A percentile compares a stretch with the other conserved stretches of the same genome.
Evolutionary conservation across 2,888 invertebrate genomes (phyloP).

Genomic region (Lepeophtheirus nordmannii): DNA sequence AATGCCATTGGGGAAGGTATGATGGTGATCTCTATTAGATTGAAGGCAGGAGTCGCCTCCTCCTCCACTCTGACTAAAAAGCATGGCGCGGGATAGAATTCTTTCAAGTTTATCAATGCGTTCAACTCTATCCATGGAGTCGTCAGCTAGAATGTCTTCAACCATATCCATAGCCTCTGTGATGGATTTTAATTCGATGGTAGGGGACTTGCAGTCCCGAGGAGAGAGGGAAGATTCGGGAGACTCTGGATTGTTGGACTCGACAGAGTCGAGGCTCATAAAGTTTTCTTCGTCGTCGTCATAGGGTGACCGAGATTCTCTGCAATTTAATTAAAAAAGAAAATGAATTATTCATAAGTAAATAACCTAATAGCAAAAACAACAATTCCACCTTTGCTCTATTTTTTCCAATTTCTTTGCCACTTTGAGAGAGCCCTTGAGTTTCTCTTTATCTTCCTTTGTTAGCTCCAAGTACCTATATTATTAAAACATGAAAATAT

Average conservation of each 20-base stretch:
- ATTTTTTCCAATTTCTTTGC: constrained; percentile 79
- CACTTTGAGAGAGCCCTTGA: constrained; percentile 77
- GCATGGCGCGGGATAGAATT: constrained; percentile 59
- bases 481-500: constrained; percentile 23
- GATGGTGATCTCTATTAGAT: constrained; percentile 25
- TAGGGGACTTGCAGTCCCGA: constrained; percentile 30
- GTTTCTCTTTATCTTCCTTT: constrained; percentile 76
- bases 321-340: not conserved
- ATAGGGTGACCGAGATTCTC: constrained; percentile 2
- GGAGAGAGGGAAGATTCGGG: constrained; percentile 19
- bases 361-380: not conserved
- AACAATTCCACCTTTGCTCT: constrained; percentile 36
- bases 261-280: constrained; percentile 21
- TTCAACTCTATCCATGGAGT: constrained; percentile 63
- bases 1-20: constrained; percentile 24
- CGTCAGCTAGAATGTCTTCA: constrained; percentile 65
- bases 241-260: constrained; percentile 10
- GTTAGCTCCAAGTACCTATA: constrained; percentile 68
- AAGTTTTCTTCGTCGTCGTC: constrained; percentile 5
- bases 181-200: constrained; percentile 49
- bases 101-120: constrained; percentile 74
- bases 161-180: constrained; percentile 43
- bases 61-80: not conserved
- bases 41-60: constrained; percentile 13
- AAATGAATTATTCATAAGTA: not conserved